Evolutionary conservation across 1,140 invertebrate species (phyloP).

Genomic region (Drosophila sproati): DNA sequence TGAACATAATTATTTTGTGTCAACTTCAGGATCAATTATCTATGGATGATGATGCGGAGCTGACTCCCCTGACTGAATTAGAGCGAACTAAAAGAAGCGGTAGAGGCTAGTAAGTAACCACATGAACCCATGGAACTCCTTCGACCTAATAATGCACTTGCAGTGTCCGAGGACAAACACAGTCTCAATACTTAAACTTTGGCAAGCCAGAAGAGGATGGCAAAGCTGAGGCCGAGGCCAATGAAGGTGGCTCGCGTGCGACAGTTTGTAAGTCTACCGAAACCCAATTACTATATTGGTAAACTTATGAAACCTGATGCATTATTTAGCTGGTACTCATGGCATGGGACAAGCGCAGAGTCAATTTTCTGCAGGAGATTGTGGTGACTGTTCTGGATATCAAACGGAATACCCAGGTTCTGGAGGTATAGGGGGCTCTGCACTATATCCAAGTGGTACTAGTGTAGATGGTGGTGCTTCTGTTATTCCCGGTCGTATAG

Average conservation of each 20-base stretch:
- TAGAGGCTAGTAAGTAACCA: conserved; percentile 72
- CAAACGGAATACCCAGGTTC: conserved; percentile 40
- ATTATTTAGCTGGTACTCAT: conserved; percentile 87
- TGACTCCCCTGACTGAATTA: conserved; percentile 41
- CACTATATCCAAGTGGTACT: conserved; percentile 1
- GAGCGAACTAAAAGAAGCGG: conserved; percentile 71
- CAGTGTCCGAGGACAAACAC: conserved; percentile 89
- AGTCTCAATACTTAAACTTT: conserved; percentile 92
- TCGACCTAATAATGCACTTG: not conserved
- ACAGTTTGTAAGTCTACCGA: conserved; percentile 89
- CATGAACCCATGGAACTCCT: not conserved
- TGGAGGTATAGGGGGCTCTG: conserved; percentile 20
- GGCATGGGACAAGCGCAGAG: conserved; percentile 94
- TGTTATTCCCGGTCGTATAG: conserved; percentile 2
- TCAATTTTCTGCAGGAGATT: conserved; percentile 87
- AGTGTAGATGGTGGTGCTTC: conserved; percentile 24
- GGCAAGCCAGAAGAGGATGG: conserved; percentile 87
- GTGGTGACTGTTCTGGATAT: conserved; percentile 80
- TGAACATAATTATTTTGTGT: conserved; percentile 50
- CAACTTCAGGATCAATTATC: conserved; percentile 54
- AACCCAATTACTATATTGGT: not conserved
- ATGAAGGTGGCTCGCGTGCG: conserved; percentile 89
- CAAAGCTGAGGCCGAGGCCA: conserved; percentile 91
- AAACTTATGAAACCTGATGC: not conserved
- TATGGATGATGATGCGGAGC: conserved; percentile 43